A percentile compares a stretch with the other conserved stretches of the same genome.
phyloP scores from a whole-genome alignment of 2,113 vertebrate species.

The Pelusios castaneus region DNA sequence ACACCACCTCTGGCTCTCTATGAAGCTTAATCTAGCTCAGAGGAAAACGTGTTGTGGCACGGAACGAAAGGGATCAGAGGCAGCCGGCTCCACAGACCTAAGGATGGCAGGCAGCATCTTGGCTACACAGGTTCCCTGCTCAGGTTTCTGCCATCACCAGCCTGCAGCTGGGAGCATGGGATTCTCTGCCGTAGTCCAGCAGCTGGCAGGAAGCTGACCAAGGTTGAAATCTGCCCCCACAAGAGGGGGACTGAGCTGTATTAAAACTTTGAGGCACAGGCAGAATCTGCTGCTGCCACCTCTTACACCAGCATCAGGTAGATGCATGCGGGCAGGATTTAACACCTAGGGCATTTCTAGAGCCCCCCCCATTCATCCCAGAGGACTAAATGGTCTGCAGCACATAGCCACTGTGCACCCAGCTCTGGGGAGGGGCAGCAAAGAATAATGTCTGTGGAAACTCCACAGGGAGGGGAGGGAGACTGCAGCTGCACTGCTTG shows the following conservation, averaged over 20 bases:
- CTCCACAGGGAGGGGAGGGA: neutral
- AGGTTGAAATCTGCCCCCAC: neutral
- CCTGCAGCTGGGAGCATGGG: neutral
- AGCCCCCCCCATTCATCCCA: neutral
- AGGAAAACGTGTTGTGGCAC: slow-evolving; percentile 18
- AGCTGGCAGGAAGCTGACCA: neutral
- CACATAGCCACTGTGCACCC: neutral
- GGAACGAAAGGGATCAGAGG: slow-evolving; percentile 3
- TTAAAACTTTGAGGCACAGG: neutral
- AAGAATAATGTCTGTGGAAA: neutral
- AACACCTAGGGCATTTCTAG: neutral
- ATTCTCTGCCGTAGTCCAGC: neutral
- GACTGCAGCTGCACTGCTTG: too few relatives aligned
- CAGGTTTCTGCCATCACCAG: neutral
- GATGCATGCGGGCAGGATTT: neutral
- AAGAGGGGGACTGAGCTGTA: neutral
- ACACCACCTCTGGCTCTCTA: slow-evolving; percentile 19
- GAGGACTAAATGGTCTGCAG: neutral
- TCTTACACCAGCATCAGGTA: neutral
- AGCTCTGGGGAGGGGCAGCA: neutral
- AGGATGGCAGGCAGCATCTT: neutral
- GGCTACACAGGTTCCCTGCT: neutral
- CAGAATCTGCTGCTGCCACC: neutral
- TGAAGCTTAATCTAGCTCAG: slow-evolving; percentile 35
- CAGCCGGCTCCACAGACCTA: neutral